A percentile compares a stretch with the other conserved stretches of the same genome.
These are phyloP conservation scores for Mellilla xanthometata DNA, from an alignment of 2,888 invertebrate genomes.

Conservation along the genomic window DNA sequence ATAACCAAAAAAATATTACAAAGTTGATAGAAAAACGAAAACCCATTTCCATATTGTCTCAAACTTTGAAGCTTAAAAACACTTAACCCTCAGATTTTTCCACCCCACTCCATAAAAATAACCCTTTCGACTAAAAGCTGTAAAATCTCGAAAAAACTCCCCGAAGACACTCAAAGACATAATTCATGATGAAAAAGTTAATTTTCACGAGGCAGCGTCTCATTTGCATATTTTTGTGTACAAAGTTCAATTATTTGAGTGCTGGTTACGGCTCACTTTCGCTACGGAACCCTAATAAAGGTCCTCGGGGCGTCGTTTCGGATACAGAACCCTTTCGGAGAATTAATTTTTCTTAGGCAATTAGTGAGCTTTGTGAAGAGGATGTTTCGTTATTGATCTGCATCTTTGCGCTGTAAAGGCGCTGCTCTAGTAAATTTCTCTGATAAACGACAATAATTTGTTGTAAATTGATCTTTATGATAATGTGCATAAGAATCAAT, in stretches of 20 bases:
- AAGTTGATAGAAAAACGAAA: conserved; percentile 19
- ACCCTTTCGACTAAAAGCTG: conserved; percentile 42
- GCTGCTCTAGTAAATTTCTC: conserved; percentile 6
- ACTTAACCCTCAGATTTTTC: conserved; percentile 52
- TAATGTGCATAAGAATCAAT: too few relatives aligned
- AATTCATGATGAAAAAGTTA: conserved; percentile 83
- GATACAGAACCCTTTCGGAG: conserved; percentile 65
- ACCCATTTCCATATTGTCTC: conserved; percentile 29
- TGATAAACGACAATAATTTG: not conserved
- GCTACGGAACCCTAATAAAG: conserved; percentile 53
- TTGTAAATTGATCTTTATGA: too few relatives aligned
- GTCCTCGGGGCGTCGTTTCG: conserved; percentile 67
- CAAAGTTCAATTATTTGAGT: conserved; percentile 73
- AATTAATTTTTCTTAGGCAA: conserved; percentile 81
- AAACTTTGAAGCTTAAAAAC: conserved; percentile 29
- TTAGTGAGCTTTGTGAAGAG: conserved; percentile 65
- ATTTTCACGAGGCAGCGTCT: conserved; percentile 68
- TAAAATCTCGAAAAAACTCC: conserved; percentile 79
- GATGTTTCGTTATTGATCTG: conserved; percentile 59
- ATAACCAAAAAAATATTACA: conserved; percentile 6
- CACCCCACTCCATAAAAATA: conserved; percentile 45
- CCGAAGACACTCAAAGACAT: conserved; percentile 72
- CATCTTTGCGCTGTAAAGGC: conserved; percentile 29
- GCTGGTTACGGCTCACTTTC: conserved; percentile 58
- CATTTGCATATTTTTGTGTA: conserved; percentile 80